Percentiles rank a stretch among this genome's conserved stretches.
phyloP scores from a whole-genome alignment of 2,113 vertebrate genomes.

The Protobothrops mucrosquamatus region DNA sequence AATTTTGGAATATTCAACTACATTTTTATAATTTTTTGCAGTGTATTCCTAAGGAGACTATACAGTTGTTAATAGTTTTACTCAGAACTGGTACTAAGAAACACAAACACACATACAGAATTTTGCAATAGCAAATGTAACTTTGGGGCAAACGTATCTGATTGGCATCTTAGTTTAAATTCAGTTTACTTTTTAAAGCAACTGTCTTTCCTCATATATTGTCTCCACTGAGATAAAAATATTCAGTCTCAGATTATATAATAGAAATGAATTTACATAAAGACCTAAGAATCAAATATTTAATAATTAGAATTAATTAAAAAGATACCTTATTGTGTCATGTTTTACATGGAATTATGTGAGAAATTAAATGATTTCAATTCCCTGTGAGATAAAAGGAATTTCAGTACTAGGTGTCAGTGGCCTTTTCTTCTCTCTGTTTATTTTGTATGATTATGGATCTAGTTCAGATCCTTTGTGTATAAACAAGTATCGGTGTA shows the following conservation, averaged over 20 bases:
- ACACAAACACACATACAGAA: not conserved
- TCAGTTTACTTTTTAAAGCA: constrained; percentile 4
- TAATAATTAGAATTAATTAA: not conserved
- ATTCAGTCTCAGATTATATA: not conserved
- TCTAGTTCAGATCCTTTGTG: not conserved
- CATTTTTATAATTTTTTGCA: constrained; percentile 33
- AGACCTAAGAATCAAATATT: not conserved
- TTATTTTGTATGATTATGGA: not conserved
- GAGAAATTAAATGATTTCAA: not conserved
- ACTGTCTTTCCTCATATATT: not conserved
- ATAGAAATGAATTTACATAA: not conserved
- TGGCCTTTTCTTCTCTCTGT: not conserved
- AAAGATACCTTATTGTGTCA: not conserved
- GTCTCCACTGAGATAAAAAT: not conserved
- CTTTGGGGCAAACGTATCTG: not conserved
- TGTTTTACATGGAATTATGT: not conserved
- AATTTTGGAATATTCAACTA: constrained; percentile 41
- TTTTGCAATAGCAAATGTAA: not conserved
- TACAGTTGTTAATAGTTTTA: not conserved
- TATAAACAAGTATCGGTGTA: not conserved
- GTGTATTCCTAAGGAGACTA: constrained; percentile 18
- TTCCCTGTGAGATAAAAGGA: not conserved
- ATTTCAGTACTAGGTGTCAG: not conserved
- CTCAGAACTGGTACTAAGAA: constrained; percentile 17
- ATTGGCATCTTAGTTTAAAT: constrained; percentile 7